phyloP scores from a whole-genome alignment of 2,113 vertebrate species.

The Lathamus discolor region DNA sequence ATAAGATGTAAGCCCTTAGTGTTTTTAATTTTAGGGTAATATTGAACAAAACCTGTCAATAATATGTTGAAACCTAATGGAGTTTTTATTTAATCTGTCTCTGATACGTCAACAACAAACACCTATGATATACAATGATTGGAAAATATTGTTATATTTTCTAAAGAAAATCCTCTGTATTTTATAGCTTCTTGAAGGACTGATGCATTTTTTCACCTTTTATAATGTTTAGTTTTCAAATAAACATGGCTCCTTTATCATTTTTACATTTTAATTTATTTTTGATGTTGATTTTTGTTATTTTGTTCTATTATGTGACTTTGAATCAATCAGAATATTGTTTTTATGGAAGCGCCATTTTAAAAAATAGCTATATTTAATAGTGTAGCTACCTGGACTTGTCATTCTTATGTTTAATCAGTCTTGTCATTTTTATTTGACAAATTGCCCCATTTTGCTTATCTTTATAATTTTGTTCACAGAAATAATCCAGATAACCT shows the following conservation, averaged over 20 bases:
- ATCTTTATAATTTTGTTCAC: slow-evolving; percentile 34
- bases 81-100: slow-evolving; percentile 5
- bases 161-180: background rate
- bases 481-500: background rate
- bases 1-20: background rate
- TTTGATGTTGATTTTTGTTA: background rate
- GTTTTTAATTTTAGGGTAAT: background rate
- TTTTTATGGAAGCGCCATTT: slow-evolving; percentile 8
- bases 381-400: background rate
- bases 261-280: slow-evolving; percentile 23
- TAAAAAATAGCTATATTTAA: background rate
- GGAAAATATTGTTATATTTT: slow-evolving; percentile 10
- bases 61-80: background rate
- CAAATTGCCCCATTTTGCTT: slow-evolving; percentile 16
- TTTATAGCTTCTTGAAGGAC: slow-evolving; percentile 8
- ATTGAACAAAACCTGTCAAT: background rate
- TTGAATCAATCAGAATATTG: background rate
- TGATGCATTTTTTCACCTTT: background rate
- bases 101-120: background rate
- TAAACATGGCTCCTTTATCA: background rate
- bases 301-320: slow-evolving; percentile 4
- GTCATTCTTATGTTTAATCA: slow-evolving; percentile 13
- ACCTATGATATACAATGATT: background rate
- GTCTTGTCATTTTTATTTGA: slow-evolving; percentile 34
- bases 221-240: slow-evolving; percentile 15